Conservation (phyloP, 2,888 invertebrate genomes). For the Erebia epiphron region DNA sequence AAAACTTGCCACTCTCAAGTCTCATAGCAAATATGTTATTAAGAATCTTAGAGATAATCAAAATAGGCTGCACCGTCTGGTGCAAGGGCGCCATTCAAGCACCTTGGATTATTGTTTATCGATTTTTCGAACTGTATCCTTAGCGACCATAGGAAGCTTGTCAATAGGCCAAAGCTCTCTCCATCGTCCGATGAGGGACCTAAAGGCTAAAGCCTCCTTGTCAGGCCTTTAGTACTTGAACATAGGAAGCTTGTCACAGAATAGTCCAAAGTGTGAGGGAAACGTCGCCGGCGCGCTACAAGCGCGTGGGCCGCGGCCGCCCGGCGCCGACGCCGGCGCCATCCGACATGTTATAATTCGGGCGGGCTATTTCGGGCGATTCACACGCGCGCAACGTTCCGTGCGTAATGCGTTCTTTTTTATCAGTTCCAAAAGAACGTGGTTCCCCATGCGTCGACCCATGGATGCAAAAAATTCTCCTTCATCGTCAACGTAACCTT, state of each 20-base stretch:
- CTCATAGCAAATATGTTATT: no score
- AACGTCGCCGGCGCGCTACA: slow-evolving; percentile 27
- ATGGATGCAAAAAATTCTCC: no score
- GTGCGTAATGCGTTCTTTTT: slow-evolving; percentile 66
- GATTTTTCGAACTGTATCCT: no score
- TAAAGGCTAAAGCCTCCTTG: no score
- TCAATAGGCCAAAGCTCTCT: neutral
- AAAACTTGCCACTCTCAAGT: no score
- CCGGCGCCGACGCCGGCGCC: slow-evolving; percentile 76
- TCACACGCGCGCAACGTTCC: slow-evolving; percentile 71
- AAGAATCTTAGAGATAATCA: no score
- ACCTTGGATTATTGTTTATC: no score
- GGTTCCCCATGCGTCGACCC: neutral
- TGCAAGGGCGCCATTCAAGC: no score
- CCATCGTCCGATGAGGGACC: no score
- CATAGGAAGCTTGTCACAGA: slow-evolving; percentile 14
- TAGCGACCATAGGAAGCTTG: neutral
- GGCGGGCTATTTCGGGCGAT: slow-evolving; percentile 78
- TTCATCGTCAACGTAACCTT: no score
- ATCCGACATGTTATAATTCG: slow-evolving; percentile 77
- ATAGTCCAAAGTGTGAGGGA: slow-evolving; percentile 8
- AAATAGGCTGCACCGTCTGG: no score
- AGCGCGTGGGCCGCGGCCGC: slow-evolving; percentile 57
- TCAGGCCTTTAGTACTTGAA: no score
- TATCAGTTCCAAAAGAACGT: slow-evolving; percentile 53